phyloP scores from a whole-genome alignment of 2,888 invertebrate genomes.

The Tenthredo distinguenda region DNA sequence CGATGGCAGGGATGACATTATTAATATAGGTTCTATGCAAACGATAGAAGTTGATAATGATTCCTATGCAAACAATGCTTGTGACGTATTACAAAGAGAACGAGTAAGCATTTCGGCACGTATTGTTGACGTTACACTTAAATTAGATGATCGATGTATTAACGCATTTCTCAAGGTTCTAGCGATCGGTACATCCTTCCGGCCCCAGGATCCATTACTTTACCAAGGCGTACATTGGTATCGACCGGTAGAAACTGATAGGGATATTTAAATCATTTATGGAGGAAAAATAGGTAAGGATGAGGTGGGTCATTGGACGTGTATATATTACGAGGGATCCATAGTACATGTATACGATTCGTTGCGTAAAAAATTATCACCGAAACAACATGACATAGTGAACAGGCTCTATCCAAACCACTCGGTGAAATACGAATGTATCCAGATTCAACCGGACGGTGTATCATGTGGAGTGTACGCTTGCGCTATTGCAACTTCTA shows the following conservation, averaged over 20 bases:
- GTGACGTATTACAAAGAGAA: too few species aligned
- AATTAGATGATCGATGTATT: constrained; percentile 15
- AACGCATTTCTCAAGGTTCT: constrained; percentile 27
- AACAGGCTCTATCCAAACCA: too few species aligned
- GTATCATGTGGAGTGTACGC: background rate
- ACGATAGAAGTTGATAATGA: too few species aligned
- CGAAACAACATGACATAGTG: background rate
- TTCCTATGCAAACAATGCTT: too few species aligned
- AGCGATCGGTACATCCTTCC: background rate
- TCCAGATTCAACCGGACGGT: too few species aligned
- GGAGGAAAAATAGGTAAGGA: background rate
- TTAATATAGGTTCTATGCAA: too few species aligned
- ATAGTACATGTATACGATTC: constrained; percentile 32
- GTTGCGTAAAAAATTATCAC: background rate
- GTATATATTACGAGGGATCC: constrained; percentile 20
- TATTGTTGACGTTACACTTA: background rate
- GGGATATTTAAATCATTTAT: constrained; percentile 28
- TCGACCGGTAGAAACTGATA: background rate
- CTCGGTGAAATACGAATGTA: too few species aligned
- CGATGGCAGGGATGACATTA: too few species aligned
- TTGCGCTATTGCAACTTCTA: constrained; percentile 24
- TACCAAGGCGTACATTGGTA: background rate
- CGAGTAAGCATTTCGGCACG: background rate
- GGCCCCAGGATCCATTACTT: constrained; percentile 4
- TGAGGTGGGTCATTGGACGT: constrained; percentile 19